A percentile compares a stretch with the other conserved stretches of the same genome.
These are phyloP conservation scores for Orchesella cincta DNA, from an alignment of 1,140 invertebrate genomes.

Conservation along the genomic window DNA sequence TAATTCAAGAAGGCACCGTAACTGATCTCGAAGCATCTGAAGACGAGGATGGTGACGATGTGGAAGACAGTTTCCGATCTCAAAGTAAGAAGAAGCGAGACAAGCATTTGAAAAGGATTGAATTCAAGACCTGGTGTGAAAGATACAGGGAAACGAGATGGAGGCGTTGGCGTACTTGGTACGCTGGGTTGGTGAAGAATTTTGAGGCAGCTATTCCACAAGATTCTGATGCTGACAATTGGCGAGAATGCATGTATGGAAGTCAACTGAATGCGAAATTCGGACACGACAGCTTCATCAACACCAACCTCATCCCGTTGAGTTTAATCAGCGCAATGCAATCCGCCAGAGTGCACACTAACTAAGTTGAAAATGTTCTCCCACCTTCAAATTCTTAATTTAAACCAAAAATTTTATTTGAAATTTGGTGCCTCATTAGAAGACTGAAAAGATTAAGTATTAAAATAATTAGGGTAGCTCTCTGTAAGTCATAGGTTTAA, in stretches of 20 bases:
- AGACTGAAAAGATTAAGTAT: too few species aligned
- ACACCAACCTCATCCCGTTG: slow-evolving; percentile 8
- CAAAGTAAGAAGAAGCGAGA: not conserved
- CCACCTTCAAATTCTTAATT: too few species aligned
- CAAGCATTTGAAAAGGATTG: not conserved
- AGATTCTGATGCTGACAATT: not conserved
- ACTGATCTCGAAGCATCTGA: not conserved
- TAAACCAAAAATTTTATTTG: too few species aligned
- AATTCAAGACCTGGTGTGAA: not conserved
- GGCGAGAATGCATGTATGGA: not conserved
- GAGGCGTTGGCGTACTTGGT: not conserved
- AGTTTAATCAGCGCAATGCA: slow-evolving; percentile 19
- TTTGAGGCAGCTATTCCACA: not conserved
- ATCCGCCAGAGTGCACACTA: not conserved
- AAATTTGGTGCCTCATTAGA: too few species aligned
- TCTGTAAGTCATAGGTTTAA: not conserved
- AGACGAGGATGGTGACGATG: not conserved
- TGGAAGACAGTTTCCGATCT: not conserved
- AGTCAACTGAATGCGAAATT: slow-evolving; percentile 6
- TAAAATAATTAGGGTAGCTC: not conserved
- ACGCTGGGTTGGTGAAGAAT: not conserved
- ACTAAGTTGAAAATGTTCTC: not conserved
- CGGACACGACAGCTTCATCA: not conserved
- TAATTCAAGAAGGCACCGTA: not conserved
- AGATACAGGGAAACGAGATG: slow-evolving; percentile 7